A percentile compares a stretch with the other conserved stretches of the same genome.
These are phyloP conservation scores for Pseudochromis fuscus DNA, from an alignment of 2,797 vertebrate genomes.

Conservation along the genomic window DNA sequence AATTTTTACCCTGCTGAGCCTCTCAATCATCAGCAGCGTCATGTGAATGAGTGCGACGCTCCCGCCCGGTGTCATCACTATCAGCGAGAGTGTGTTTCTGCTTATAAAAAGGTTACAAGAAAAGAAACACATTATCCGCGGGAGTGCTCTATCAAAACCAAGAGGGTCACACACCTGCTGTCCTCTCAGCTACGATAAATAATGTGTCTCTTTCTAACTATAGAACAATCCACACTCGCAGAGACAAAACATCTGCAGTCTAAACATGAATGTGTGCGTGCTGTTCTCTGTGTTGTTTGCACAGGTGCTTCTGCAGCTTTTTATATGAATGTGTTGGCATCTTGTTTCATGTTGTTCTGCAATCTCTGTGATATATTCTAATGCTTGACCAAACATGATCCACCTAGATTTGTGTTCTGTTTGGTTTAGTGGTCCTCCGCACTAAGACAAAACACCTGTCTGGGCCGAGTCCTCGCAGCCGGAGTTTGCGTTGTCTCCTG, in stretches of 20 bases:
- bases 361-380: background rate
- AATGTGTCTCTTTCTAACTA: constrained; percentile 47
- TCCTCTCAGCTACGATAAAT: constrained; percentile 33
- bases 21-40: background rate
- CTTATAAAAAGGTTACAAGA: constrained; percentile 9
- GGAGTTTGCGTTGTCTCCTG: constrained; percentile 20
- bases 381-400: background rate
- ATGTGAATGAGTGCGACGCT: background rate
- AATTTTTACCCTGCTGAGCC: background rate
- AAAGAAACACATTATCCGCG: constrained; percentile 4
- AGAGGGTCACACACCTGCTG: constrained; percentile 70
- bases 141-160: constrained; percentile 20
- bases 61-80: background rate
- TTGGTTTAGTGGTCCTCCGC: background rate
- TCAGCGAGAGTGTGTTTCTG: constrained; percentile 31
- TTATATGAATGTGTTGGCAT: constrained; percentile 8
- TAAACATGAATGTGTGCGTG: constrained; percentile 43
- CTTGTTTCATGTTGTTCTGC: background rate
- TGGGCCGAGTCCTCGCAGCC: background rate
- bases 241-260: constrained; percentile 73
- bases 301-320: constrained; percentile 49
- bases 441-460: constrained; percentile 27
- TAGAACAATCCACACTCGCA: constrained; percentile 51
- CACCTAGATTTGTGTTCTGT: background rate
- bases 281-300: constrained; percentile 41